phyloP scores from a whole-genome alignment of 2,113 vertebrate species.

The Myotis davidii region DNA sequence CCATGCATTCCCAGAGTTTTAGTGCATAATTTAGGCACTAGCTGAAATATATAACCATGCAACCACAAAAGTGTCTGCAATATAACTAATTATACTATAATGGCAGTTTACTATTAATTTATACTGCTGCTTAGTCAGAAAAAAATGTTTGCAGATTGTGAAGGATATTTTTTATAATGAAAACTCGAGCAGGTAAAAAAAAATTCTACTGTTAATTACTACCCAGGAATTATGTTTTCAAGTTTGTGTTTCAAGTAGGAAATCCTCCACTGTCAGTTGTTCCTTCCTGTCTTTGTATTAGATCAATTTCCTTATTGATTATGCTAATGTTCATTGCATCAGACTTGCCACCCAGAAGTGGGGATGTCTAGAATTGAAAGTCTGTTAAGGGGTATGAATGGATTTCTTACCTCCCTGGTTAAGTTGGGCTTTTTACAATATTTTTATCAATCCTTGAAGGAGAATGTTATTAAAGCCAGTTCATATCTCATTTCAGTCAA shows the following conservation, averaged over 20 bases:
- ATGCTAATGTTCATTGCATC: constrained; percentile 56
- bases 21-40: neutral
- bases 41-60: constrained; percentile 12
- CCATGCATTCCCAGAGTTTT: neutral
- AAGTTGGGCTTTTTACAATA: neutral
- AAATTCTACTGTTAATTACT: neutral
- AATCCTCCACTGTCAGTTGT: constrained; percentile 38
- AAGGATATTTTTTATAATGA: constrained; percentile 45
- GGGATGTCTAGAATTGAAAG: constrained; percentile 25
- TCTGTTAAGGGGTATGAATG: neutral
- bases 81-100: constrained; percentile 32
- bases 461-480: constrained; percentile 13
- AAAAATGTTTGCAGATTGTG: neutral
- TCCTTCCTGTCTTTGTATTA: constrained; percentile 51
- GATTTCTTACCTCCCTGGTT: constrained; percentile 19
- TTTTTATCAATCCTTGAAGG: constrained; percentile 33
- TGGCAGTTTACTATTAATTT: constrained; percentile 9
- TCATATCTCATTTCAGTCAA: constrained; percentile 15
- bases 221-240: constrained; percentile 26
- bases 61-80: neutral
- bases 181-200: constrained; percentile 4
- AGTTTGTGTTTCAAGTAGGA: constrained; percentile 41
- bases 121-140: constrained; percentile 22
- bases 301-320: constrained; percentile 71
- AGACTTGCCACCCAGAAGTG: constrained; percentile 9